These are phyloP conservation scores for Danio aesculapii DNA, from an alignment of 2,797 vertebrate genomes.

Conservation along the genomic window DNA sequence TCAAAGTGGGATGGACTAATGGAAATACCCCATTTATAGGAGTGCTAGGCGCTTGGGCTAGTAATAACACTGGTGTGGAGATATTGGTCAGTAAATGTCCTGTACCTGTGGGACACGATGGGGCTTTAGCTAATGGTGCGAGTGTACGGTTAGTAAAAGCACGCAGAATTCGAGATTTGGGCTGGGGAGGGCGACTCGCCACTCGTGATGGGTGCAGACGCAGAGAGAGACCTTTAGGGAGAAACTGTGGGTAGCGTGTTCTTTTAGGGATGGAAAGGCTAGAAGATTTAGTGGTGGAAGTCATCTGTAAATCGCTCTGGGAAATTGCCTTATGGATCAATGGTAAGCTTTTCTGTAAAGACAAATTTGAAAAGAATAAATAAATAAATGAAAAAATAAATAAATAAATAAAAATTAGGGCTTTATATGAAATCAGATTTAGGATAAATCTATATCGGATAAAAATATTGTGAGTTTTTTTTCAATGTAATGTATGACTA, in stretches of 20 bases:
- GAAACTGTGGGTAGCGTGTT: constrained; percentile 65
- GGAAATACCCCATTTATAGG: constrained; percentile 53
- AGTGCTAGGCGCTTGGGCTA: constrained; percentile 54
- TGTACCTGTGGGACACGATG: constrained; percentile 40
- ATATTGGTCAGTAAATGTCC: constrained; percentile 47
- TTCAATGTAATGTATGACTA: too few species aligned
- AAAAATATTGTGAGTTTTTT: background rate
- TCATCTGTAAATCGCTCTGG: constrained; percentile 12
- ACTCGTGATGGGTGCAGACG: constrained; percentile 73
- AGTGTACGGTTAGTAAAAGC: constrained; percentile 71
- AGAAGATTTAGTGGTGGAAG: background rate
- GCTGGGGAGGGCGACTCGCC: background rate
- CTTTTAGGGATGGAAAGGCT: constrained; percentile 52
- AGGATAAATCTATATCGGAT: too few species aligned
- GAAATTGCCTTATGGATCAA: constrained; percentile 70
- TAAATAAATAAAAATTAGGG: background rate
- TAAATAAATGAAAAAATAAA: too few species aligned
- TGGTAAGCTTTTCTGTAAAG: constrained; percentile 79
- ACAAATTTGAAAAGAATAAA: background rate
- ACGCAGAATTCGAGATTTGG: constrained; percentile 63
- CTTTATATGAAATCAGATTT: background rate
- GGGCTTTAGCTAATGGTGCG: constrained; percentile 75
- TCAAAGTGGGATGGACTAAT: constrained; percentile 38
- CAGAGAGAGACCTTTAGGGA: constrained; percentile 72
- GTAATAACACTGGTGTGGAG: constrained; percentile 54